Percentiles rank a stretch among this genome's conserved stretches.
These are phyloP conservation scores for Ammodytes marinus DNA, from an alignment of 2,113 vertebrate species.

Conservation along the genomic window DNA sequence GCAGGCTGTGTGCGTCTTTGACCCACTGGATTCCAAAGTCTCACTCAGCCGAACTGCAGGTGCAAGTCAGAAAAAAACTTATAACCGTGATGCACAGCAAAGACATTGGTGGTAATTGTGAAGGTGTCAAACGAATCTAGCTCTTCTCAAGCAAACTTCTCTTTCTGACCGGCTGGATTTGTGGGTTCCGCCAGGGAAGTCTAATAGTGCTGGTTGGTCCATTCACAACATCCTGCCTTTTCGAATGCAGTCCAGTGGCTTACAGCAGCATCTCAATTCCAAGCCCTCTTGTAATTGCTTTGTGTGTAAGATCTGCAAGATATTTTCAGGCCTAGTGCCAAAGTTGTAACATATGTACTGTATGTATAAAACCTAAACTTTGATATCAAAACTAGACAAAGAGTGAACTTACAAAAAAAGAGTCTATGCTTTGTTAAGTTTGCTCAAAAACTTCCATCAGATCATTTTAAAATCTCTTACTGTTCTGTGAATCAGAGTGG, in stretches of 20 bases:
- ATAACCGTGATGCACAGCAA: too few species aligned
- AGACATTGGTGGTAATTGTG: too few species aligned
- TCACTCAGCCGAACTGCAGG: too few species aligned
- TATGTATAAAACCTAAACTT: slow-evolving; percentile 26
- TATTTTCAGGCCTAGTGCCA: neutral
- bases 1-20: too few species aligned
- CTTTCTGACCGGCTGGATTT: too few species aligned
- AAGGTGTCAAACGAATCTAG: too few species aligned
- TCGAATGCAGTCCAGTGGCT: neutral
- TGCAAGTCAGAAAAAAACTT: too few species aligned
- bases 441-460: slow-evolving; percentile 27
- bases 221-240: neutral
- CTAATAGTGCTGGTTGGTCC: neutral
- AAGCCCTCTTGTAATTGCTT: neutral
- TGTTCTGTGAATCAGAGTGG: slow-evolving; percentile 52
- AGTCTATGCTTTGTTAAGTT: slow-evolving; percentile 43
- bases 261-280: neutral
- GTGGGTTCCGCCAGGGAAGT: too few species aligned
- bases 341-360: neutral
- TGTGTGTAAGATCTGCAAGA: neutral
- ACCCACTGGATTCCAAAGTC: too few species aligned
- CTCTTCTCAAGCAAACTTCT: too few species aligned
- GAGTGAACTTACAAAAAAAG: slow-evolving; percentile 29
- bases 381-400: slow-evolving; percentile 28
- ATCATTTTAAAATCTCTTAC: slow-evolving; percentile 39